Evolutionary conservation across 2,113 vertebrate genomes (phyloP).

Genomic region (Passer domesticus): DNA sequence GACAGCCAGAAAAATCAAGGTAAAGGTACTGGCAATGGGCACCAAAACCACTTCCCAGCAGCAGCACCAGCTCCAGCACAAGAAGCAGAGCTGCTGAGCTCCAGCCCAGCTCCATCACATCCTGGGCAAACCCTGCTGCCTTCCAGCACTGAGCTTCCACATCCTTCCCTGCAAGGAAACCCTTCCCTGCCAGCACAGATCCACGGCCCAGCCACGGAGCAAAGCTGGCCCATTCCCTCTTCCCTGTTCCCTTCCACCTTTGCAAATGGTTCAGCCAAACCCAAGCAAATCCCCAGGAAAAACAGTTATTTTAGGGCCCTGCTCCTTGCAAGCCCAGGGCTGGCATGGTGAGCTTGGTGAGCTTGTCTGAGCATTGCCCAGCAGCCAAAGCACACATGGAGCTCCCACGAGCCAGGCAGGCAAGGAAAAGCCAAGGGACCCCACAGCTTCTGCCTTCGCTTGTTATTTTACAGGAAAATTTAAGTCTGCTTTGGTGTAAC

Average conservation of each 20-base stretch:
- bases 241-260: not conserved
- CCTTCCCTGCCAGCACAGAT: not conserved
- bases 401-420: not conserved
- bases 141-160: not conserved
- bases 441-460: not conserved
- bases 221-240: not conserved
- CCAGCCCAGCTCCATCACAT: not conserved
- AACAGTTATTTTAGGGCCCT: not conserved
- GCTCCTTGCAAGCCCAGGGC: not conserved
- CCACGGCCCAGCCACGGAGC: rapidly evolving
- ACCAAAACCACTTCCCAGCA: not conserved
- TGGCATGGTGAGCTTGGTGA: not conserved
- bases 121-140: not conserved
- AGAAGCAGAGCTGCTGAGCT: rapidly evolving
- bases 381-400: not conserved
- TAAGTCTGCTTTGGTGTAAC: not conserved
- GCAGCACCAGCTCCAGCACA: not conserved
- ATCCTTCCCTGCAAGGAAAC: not conserved
- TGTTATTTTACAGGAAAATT: not conserved
- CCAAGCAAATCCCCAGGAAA: not conserved
- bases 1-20: not conserved
- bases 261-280: not conserved
- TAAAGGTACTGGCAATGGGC: not conserved
- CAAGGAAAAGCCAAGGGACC: not conserved
- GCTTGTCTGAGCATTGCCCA: not conserved